phyloP scores from a whole-genome alignment of 2,888 invertebrate genomes.

The Drosophila mimetica region DNA sequence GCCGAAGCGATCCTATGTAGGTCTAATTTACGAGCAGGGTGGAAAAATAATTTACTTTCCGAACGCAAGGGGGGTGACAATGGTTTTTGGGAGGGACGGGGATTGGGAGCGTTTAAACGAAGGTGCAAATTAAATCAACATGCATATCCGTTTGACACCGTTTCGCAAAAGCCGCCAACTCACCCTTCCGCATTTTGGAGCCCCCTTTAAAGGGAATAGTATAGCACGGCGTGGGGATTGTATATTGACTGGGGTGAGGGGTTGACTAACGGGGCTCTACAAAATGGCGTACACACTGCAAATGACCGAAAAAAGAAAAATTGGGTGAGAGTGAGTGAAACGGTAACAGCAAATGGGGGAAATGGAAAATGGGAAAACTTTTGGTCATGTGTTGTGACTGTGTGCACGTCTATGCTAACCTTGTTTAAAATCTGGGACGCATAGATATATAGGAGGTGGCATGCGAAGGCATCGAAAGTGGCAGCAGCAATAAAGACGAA shows the following conservation, averaged over 20 bases:
- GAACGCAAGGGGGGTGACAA: conserved; percentile 36
- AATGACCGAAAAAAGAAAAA: conserved; percentile 68
- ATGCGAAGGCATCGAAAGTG: conserved; percentile 17
- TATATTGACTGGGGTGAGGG: conserved; percentile 12
- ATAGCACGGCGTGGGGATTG: conserved; percentile 12
- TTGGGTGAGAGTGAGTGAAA: conserved; percentile 9
- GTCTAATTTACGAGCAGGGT: conserved; percentile 72
- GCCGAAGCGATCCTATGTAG: conserved; percentile 42
- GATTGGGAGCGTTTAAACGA: conserved; percentile 68
- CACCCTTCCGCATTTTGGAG: background rate
- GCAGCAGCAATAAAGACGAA: conserved; percentile 11
- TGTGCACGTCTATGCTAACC: conserved; percentile 53
- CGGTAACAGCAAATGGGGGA: conserved; percentile 26
- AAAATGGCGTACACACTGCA: conserved; percentile 71
- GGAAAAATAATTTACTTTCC: conserved; percentile 68
- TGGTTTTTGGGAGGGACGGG: conserved; percentile 9
- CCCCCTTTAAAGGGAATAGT: conserved; percentile 31
- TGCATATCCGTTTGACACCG: conserved; percentile 81
- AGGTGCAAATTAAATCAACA: conserved; percentile 81
- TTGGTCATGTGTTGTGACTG: conserved; percentile 43
- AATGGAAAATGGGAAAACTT: conserved; percentile 60
- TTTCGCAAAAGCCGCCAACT: conserved; percentile 62
- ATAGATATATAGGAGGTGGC: conserved; percentile 52
- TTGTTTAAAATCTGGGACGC: conserved; percentile 76
- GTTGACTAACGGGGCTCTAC: conserved; percentile 24